These are phyloP conservation scores for Tenodera sinensis DNA, from an alignment of 2,888 invertebrate species.

Conservation along the genomic window DNA sequence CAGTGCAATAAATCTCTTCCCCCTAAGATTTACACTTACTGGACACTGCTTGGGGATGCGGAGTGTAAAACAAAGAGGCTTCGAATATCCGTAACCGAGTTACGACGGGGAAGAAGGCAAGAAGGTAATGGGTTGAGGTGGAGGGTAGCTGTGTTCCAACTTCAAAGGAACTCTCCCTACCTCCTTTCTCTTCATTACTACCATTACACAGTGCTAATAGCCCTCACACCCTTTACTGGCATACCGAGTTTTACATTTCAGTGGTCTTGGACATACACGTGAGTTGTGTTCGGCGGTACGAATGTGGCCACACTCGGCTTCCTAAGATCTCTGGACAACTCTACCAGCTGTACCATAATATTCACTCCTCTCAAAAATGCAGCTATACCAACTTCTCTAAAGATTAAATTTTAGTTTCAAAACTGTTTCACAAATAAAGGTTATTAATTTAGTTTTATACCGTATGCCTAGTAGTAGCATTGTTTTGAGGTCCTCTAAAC, in stretches of 20 bases:
- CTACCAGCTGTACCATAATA: neutral
- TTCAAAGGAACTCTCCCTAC: constrained; percentile 8
- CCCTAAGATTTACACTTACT: neutral
- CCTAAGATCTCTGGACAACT: too few relatives aligned
- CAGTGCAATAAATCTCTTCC: neutral
- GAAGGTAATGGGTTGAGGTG: constrained; percentile 1
- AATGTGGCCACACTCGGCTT: neutral
- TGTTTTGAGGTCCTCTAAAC: too few relatives aligned
- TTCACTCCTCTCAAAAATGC: neutral
- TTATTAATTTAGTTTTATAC: too few relatives aligned
- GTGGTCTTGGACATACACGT: neutral
- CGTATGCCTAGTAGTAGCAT: too few relatives aligned
- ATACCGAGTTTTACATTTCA: neutral
- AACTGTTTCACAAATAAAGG: too few relatives aligned
- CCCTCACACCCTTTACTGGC: neutral
- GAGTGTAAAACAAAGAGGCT: neutral
- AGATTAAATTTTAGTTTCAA: too few relatives aligned
- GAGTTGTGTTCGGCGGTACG: neutral
- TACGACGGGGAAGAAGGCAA: neutral
- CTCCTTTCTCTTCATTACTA: constrained; percentile 10
- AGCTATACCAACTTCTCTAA: too few relatives aligned
- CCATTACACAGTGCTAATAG: constrained; percentile 18
- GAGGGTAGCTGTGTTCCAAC: neutral
- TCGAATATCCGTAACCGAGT: neutral
- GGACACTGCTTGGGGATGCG: neutral